These are phyloP conservation scores for Phyllostomus hastatus DNA, from an alignment of 2,113 vertebrate species.

Conservation along the genomic window DNA sequence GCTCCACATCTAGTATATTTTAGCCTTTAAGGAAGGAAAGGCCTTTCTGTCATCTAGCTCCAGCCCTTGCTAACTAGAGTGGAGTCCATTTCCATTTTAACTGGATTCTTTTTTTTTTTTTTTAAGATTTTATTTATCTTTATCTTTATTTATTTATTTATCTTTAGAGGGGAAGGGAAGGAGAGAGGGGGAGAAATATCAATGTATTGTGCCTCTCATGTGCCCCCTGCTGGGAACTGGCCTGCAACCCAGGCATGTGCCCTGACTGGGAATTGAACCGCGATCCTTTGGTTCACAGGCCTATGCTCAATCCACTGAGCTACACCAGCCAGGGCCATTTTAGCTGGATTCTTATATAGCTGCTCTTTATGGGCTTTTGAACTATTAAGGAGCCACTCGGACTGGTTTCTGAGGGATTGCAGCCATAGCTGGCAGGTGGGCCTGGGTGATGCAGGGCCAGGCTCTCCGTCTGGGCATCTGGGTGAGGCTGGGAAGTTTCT, in stretches of 20 bases:
- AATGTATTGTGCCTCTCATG: too few species aligned
- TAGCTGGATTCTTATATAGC: neutral
- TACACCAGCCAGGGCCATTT: neutral
- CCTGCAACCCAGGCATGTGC: too few species aligned
- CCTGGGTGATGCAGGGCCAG: neutral
- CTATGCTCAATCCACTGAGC: too few species aligned
- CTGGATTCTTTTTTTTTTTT: neutral
- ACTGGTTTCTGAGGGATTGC: neutral
- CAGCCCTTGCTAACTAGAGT: neutral
- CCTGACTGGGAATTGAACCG: too few species aligned
- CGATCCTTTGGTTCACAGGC: too few species aligned
- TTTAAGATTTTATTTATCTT: too few species aligned
- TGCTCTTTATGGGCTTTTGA: neutral
- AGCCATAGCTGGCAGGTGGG: neutral
- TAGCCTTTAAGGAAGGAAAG: neutral
- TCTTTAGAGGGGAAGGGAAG: too few species aligned
- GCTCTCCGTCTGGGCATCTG: neutral
- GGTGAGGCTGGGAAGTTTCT: conserved; percentile 59
- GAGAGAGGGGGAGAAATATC: too few species aligned
- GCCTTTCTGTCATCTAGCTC: neutral
- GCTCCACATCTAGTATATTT: neutral
- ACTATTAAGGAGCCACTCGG: neutral
- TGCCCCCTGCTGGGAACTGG: too few species aligned
- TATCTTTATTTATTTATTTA: too few species aligned
- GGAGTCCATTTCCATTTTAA: neutral